Conservation (phyloP, 2,888 invertebrate species). For the Empis stercorea region DNA sequence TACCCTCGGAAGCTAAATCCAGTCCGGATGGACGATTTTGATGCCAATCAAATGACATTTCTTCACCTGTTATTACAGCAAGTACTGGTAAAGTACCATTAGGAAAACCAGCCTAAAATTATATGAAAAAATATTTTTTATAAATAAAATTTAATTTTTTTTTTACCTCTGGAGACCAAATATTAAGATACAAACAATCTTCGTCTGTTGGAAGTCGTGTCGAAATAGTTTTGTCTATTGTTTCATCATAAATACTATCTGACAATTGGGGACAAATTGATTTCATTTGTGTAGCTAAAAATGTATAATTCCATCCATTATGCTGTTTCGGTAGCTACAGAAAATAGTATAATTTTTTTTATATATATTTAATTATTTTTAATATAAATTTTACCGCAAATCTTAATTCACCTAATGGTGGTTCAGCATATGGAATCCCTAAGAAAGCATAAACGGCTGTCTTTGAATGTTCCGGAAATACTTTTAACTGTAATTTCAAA, state of each 20-base stretch:
- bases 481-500: constrained; percentile 41
- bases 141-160: background rate
- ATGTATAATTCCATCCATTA: constrained; percentile 47
- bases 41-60: constrained; percentile 53
- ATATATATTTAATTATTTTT: background rate
- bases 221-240: constrained; percentile 19
- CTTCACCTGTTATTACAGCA: constrained; percentile 34
- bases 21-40: constrained; percentile 48
- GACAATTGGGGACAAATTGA: constrained; percentile 54
- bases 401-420: constrained; percentile 58
- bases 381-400: constrained; percentile 48
- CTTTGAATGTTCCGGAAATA: constrained; percentile 48
- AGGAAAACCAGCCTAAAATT: constrained; percentile 25
- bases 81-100: constrained; percentile 48
- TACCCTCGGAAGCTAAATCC: constrained; percentile 56
- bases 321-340: constrained; percentile 55
- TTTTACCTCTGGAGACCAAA: constrained; percentile 71
- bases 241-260: constrained; percentile 33
- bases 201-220: constrained; percentile 37
- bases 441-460: constrained; percentile 54
- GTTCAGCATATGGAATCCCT: constrained; percentile 69
- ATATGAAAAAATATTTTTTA: background rate
- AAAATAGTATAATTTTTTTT: background rate
- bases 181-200: constrained; percentile 82
- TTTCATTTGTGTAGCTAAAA: constrained; percentile 54